phyloP scores from a whole-genome alignment of 2,888 invertebrate genomes.

The Epinotia ramella region DNA sequence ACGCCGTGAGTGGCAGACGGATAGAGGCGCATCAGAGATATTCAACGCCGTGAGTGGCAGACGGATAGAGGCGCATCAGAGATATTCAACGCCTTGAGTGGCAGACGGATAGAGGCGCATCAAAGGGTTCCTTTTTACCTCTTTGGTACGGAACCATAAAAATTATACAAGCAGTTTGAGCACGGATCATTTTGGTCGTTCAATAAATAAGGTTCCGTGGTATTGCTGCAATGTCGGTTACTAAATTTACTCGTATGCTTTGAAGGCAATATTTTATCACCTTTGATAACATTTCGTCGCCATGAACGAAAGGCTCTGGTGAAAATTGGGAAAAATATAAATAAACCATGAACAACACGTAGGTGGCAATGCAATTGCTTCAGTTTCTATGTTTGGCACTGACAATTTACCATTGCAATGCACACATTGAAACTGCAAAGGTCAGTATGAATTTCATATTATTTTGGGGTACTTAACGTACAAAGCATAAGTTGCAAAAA shows the following conservation, averaged over 20 bases:
- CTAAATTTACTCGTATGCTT: neutral
- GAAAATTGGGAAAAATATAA: conserved; percentile 13
- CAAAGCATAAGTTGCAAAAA: neutral
- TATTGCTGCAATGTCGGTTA: conserved; percentile 5
- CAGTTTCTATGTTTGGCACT: conserved; percentile 16
- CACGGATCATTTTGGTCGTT: neutral
- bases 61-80: too few species aligned
- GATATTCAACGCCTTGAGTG: too few species aligned
- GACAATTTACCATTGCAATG: conserved; percentile 26
- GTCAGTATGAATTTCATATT: neutral
- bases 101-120: too few species aligned
- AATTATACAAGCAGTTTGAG: neutral
- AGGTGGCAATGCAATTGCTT: conserved; percentile 23
- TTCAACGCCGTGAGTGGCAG: too few species aligned
- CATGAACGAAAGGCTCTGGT: neutral
- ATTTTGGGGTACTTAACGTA: neutral
- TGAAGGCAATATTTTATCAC: conserved; percentile 13
- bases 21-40: too few species aligned
- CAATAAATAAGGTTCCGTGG: neutral
- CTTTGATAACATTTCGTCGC: conserved; percentile 26
- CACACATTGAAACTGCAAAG: conserved; percentile 40
- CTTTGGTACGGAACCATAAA: too few species aligned
- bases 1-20: too few species aligned
- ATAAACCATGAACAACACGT: conserved; percentile 18
- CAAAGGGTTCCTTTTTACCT: too few species aligned